Evolutionary conservation across 2,113 vertebrate species (phyloP).

Genomic region (Stercorarius parasiticus): DNA sequence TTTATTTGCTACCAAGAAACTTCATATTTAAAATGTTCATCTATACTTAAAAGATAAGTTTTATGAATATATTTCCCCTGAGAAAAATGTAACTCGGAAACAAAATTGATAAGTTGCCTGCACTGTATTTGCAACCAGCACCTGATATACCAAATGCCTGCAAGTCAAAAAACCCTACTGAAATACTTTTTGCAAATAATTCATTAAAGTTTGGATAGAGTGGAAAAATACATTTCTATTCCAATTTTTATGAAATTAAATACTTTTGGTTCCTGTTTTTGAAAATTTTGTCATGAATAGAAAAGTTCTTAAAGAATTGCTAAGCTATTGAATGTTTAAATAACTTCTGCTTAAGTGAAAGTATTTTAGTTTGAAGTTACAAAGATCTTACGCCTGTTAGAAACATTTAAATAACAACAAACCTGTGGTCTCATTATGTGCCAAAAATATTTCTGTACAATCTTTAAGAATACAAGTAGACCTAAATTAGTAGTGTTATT

Average conservation of each 20-base stretch:
- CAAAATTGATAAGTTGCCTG: background rate
- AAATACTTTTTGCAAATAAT: background rate
- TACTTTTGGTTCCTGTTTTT: background rate
- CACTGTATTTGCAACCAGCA: background rate
- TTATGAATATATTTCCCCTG: background rate
- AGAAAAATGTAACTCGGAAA: background rate
- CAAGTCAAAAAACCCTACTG: background rate
- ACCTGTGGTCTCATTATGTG: background rate
- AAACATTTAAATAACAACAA: background rate
- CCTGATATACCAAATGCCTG: background rate
- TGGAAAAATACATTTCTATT: background rate
- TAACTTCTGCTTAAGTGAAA: background rate
- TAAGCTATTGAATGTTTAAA: background rate
- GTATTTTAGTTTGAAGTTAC: background rate
- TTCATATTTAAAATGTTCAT: background rate
- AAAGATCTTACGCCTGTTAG: background rate
- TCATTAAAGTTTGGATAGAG: background rate
- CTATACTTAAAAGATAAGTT: background rate
- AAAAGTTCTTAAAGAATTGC: background rate
- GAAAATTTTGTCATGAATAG: background rate
- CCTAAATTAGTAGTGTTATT: conserved; percentile 4
- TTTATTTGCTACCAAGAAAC: background rate
- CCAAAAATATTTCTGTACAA: background rate
- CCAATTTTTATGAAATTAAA: background rate
- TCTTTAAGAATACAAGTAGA: background rate